phyloP scores from a whole-genome alignment of 2,888 invertebrate genomes.

The Cordilura impudica region DNA sequence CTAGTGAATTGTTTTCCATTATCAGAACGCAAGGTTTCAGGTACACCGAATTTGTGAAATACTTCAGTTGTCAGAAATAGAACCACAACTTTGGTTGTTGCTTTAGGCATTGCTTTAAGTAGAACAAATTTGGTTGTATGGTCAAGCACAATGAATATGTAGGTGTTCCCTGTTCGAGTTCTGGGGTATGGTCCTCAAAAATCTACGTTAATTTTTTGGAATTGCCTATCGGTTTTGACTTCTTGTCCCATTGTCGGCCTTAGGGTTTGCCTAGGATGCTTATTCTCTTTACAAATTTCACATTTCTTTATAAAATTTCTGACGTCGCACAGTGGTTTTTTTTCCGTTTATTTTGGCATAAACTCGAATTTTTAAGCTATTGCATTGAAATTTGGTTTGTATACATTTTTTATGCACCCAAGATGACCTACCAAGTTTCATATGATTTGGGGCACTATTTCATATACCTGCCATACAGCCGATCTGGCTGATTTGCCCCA shows the following conservation, averaged over 20 bases:
- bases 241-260: slow-evolving; percentile 38
- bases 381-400: too few species aligned
- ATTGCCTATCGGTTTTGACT: slow-evolving; percentile 17
- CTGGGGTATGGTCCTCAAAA: slow-evolving; percentile 55
- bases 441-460: too few species aligned
- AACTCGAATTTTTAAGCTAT: too few species aligned
- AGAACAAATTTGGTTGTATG: slow-evolving; percentile 53
- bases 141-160: slow-evolving; percentile 41
- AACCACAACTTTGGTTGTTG: slow-evolving; percentile 1
- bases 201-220: slow-evolving; percentile 51
- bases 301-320: not conserved
- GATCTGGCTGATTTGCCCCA: too few species aligned
- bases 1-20: slow-evolving; percentile 65
- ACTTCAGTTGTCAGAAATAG: slow-evolving; percentile 9
- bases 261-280: slow-evolving; percentile 6
- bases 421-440: too few species aligned
- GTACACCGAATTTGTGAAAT: slow-evolving; percentile 23
- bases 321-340: too few species aligned
- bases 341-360: too few species aligned
- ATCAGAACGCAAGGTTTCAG: slow-evolving; percentile 63
- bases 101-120: slow-evolving; percentile 9
- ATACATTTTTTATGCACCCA: too few species aligned
- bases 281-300: slow-evolving; percentile 20
- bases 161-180: not conserved
- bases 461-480: too few species aligned